Conservation (phyloP, 2,113 vertebrate species). For the Pelmatolapia mariae region DNA sequence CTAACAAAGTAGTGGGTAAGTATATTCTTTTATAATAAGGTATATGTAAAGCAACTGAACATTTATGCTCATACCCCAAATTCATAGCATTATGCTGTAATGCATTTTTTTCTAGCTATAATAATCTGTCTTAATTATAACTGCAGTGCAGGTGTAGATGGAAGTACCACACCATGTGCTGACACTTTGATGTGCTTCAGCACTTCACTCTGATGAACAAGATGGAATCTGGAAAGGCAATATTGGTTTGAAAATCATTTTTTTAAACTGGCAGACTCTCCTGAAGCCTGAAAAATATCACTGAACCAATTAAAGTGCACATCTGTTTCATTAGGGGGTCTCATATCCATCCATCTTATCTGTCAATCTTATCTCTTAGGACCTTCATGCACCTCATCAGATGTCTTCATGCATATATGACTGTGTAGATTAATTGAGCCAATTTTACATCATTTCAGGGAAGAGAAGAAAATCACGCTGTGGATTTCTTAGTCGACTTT, state of each 20-base stretch:
- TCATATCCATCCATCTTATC: slow-evolving; percentile 64
- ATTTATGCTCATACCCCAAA: neutral
- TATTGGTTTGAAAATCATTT: slow-evolving; percentile 45
- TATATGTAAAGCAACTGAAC: neutral
- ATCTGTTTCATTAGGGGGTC: slow-evolving; percentile 67
- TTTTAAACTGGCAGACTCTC: slow-evolving; percentile 34
- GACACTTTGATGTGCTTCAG: slow-evolving; percentile 7
- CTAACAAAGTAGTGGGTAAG: neutral
- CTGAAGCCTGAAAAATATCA: slow-evolving; percentile 48
- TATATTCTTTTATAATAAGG: neutral
- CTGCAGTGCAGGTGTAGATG: neutral
- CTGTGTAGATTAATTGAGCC: slow-evolving; percentile 40
- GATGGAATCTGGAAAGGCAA: slow-evolving; percentile 33
- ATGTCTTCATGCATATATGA: slow-evolving; percentile 17
- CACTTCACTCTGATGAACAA: slow-evolving; percentile 29
- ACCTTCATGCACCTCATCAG: slow-evolving; percentile 22
- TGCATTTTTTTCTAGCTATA: neutral
- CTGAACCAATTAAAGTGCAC: slow-evolving; percentile 68
- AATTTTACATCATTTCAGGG: slow-evolving; percentile 25
- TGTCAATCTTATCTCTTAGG: slow-evolving; percentile 44
- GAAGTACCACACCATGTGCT: neutral
- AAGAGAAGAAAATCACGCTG: neutral
- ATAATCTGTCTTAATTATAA: neutral
- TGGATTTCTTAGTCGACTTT: neutral
- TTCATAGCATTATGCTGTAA: neutral